Evolutionary conservation across 2,113 vertebrate genomes (phyloP).

Genomic region (Mionectes macconnelli): DNA sequence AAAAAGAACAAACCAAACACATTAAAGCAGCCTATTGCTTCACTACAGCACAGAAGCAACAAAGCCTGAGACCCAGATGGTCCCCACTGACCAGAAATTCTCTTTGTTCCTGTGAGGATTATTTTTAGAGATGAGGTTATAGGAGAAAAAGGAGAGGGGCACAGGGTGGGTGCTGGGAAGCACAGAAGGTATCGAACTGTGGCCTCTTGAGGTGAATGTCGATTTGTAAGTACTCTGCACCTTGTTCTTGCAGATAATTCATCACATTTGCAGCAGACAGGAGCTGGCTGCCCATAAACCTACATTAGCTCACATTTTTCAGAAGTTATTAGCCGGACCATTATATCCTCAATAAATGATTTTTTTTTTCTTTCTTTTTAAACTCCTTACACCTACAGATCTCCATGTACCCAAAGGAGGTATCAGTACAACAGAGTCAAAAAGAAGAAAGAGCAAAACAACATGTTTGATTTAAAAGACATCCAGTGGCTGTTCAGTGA

Average conservation of each 20-base stretch:
- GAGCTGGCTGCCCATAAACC: not conserved
- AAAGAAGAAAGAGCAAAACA: not conserved
- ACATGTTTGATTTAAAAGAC: not conserved
- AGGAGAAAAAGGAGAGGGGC: not conserved
- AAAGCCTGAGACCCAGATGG: conserved; percentile 44
- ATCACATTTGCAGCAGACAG: not conserved
- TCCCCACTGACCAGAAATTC: conserved; percentile 3
- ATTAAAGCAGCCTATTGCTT: not conserved
- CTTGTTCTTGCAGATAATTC: not conserved
- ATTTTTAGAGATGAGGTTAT: not conserved
- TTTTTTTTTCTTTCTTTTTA: not conserved
- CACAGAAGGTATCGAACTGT: not conserved
- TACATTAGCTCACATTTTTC: not conserved
- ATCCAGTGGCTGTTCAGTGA: not conserved
- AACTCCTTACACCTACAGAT: not conserved
- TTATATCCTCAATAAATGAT: not conserved
- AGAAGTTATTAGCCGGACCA: not conserved
- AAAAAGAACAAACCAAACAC: not conserved
- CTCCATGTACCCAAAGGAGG: not conserved
- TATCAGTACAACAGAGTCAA: not conserved
- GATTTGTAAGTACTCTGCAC: not conserved
- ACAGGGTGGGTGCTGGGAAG: not conserved
- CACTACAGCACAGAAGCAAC: not conserved
- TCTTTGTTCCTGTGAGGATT: conserved; percentile 27
- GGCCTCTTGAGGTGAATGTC: not conserved